Base-by-base conservation (phyloP, 2,888 invertebrate genomes). In the Archaeoteleia sp. region DNA sequence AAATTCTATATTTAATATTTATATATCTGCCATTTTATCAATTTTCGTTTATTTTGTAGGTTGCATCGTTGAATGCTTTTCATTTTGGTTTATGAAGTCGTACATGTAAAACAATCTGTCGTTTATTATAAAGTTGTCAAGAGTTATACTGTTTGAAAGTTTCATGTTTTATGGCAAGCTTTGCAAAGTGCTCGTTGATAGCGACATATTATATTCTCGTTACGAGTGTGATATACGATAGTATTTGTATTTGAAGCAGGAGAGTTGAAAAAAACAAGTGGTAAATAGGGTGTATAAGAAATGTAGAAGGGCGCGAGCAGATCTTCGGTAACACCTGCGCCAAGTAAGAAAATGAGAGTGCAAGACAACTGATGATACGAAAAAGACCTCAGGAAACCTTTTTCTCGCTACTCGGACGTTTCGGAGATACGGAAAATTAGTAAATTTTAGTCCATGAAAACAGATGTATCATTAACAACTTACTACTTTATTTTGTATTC, bases 321-420 rank as follows among this genome's bases (percentile, higher is more conserved):
- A 74, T 74, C 73, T 72, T 48, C 43, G 55, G 42, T 66, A 77
- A 66, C 76, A 77, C 74, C 75, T 75, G 77, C 71, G 75, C 57
- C 73, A 46, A 45, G 27, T 45, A 57, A 34, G 67, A 70, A 62
- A 70, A 70, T 70, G 71, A 67, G 62, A 68, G 70, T 68, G 58
- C 49, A 70, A 72, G 72, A 74, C 73, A 73, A 74, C 70, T 69
- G 74, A 74, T 74, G 74, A 74, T 66, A 66, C 62, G 70, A 72
- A 67, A 67, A 71, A 70, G 69, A 70, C 39, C 39, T 17, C 5
- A 8, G 25, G n/a, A 6, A 43, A 42, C 25, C 23, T 51, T 61
- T 32, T 43, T 43, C 12, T 46, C 20, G 10, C 32, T 20, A 9
- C 8, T 2, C 3, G 15, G 1, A 10, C 27, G 25, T 13, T 17